Evolutionary conservation across 2,888 invertebrate genomes (phyloP), one percentile per base, ranked within the genome.

Genomic region (Cactoblastis cactorum): DNA sequence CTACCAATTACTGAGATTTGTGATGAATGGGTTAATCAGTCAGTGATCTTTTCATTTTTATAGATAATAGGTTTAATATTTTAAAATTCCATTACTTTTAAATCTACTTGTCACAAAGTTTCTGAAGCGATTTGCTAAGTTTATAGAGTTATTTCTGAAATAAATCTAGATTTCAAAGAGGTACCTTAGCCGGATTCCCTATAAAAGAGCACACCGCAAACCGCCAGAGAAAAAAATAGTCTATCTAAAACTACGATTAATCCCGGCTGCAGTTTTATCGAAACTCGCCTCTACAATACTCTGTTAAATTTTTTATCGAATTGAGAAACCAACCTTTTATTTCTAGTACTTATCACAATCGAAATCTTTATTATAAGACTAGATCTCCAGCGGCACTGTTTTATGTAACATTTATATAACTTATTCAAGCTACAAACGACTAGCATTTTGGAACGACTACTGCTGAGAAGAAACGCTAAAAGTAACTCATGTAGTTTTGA

Each of bases 161-260:
- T 43, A 43, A 43, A 32, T 43, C 43, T 24, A n/a, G 17, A 43
- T 43, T 43, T 11, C 9, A 43, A 17, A 43, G 28, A 43, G 11
- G 28, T 17, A 28, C n/a, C n/a, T n/a, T n/a, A 43, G 28, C 15
- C 41, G 41, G 24, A 41, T 41, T 22, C 9, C 14, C 15, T 3
- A 43, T 15, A 28, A 28, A 43, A 28, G 43, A 43, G 17, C 43
- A 15, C 28, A 28, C 24, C 28, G 43, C 43, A 32, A 28, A 43
- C 15, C 28, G 17, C 15, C 5, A 28, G 43, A 43, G 17, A 28
- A 43, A 28, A 28, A 28, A 43, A 28, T n/a, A 28, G 43, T 43
- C 43, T 43, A 32, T 43, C 32, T 1, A 1, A 17, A 17, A 43
- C 28, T 28, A 9, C 28, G 8, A n/a, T 28, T 28, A 28, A 43